Evolutionary conservation across 2,113 vertebrate species (phyloP).

Genomic region (Vombatus ursinus): DNA sequence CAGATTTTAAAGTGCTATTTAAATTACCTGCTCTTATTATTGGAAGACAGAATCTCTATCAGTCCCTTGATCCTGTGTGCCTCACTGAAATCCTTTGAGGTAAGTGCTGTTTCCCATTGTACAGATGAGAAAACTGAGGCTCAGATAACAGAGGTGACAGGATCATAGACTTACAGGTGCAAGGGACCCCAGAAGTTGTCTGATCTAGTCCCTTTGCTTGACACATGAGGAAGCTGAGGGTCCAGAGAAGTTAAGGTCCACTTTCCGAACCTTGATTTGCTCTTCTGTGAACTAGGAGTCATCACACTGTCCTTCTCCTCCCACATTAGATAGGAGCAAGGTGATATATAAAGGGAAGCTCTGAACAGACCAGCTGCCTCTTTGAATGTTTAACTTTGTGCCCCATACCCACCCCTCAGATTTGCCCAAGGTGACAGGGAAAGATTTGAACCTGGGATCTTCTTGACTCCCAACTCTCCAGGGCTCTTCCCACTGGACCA

Average conservation of each 20-base stretch:
- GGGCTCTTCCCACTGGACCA: not conserved
- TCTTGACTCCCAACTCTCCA: too few relatives aligned
- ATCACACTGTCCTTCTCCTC: not conserved
- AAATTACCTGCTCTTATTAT: not conserved
- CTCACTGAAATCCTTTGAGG: not conserved
- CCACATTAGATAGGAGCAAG: not conserved
- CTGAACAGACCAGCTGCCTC: conserved; percentile 69
- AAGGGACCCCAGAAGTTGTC: not conserved
- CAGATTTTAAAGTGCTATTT: not conserved
- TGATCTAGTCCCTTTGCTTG: not conserved
- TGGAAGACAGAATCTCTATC: not conserved
- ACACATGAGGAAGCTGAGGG: not conserved
- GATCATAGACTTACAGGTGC: too few relatives aligned
- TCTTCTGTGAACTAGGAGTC: not conserved
- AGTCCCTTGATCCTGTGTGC: not conserved
- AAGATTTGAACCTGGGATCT: not conserved
- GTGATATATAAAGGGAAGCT: not conserved
- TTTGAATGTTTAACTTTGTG: conserved; percentile 37
- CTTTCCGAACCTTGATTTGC: not conserved
- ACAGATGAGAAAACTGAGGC: not conserved
- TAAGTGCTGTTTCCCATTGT: not conserved
- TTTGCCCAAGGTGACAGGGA: not conserved
- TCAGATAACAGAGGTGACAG: not conserved
- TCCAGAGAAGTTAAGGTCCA: not conserved
- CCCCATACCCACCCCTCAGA: not conserved